phyloP scores from a whole-genome alignment of 2,113 vertebrate species.

The Fukomys damarensis region DNA sequence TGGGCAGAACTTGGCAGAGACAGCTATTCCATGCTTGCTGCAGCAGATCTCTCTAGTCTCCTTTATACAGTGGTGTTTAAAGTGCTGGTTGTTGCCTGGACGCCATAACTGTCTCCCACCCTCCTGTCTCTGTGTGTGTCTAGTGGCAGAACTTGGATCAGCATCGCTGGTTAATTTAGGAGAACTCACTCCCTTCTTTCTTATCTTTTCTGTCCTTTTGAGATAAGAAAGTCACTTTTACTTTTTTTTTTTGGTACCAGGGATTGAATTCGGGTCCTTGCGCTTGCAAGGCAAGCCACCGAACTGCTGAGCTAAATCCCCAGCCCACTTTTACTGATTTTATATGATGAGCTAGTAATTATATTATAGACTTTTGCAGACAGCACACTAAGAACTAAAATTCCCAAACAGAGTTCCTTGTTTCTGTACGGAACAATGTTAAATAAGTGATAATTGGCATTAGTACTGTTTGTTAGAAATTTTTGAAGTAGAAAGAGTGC shows the following conservation, averaged over 20 bases:
- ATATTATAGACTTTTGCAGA: not conserved
- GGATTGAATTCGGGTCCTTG: no score
- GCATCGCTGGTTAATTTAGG: conserved; percentile 3
- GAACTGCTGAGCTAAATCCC: no score
- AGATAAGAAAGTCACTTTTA: not conserved
- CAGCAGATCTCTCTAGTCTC: not conserved
- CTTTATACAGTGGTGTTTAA: rapidly evolving
- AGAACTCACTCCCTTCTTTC: not conserved
- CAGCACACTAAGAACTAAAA: not conserved
- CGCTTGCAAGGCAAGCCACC: no score
- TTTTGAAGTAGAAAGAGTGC: not conserved
- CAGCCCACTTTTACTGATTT: not conserved
- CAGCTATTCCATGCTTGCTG: not conserved
- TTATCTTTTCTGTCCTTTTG: not conserved
- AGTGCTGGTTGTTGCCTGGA: not conserved
- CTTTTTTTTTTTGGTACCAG: no score
- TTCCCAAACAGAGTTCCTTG: not conserved
- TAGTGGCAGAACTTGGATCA: not conserved
- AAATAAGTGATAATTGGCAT: not conserved
- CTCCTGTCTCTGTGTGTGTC: not conserved
- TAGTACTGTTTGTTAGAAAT: not conserved
- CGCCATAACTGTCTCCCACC: no score
- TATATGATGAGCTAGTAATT: not conserved
- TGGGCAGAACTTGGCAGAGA: not conserved
- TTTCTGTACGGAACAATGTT: not conserved